Percentiles rank a stretch among this genome's conserved stretches.
phyloP scores from a whole-genome alignment of 2,888 invertebrate genomes.

The Pseudoips prasinana region DNA sequence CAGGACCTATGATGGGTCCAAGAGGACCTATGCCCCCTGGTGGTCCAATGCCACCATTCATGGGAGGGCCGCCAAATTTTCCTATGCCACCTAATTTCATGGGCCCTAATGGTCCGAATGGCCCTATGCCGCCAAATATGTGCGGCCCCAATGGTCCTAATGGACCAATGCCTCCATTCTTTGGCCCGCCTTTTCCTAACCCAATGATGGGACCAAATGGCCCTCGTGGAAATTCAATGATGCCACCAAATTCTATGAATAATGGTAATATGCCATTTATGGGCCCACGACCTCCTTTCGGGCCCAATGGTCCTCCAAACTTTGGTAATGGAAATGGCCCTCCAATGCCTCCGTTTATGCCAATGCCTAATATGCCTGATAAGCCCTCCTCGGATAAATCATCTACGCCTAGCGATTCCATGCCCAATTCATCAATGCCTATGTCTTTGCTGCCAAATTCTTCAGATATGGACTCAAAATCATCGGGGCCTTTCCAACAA shows the following conservation, averaged over 20 bases:
- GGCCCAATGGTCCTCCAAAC: conserved; percentile 58
- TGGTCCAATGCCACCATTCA: conserved; percentile 52
- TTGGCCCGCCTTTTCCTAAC: conserved; percentile 37
- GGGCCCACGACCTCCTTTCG: conserved; percentile 64
- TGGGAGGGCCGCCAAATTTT: conserved; percentile 65
- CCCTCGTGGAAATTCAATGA: conserved; percentile 50
- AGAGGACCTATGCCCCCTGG: conserved; percentile 40
- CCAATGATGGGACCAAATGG: conserved; percentile 49
- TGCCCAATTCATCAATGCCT: conserved; percentile 49
- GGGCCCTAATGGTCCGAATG: conserved; percentile 60
- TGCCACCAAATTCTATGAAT: conserved; percentile 38
- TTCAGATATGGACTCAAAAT: conserved; percentile 69
- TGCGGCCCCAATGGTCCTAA: conserved; percentile 49
- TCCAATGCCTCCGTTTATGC: conserved; percentile 55
- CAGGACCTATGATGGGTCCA: conserved; percentile 49
- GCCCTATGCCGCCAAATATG: conserved; percentile 46
- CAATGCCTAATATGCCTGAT: conserved; percentile 39
- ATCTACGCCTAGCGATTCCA: conserved; percentile 20
- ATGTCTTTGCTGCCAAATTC: conserved; percentile 34
- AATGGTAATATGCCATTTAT: conserved; percentile 60
- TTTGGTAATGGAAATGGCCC: conserved; percentile 47
- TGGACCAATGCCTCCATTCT: conserved; percentile 42
- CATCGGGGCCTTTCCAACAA: conserved; percentile 65
- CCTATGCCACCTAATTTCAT: conserved; percentile 68
- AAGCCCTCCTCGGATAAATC: conserved; percentile 39